Base-by-base conservation (phyloP, 2,888 invertebrate species). In the Aporophyla nigra region DNA sequence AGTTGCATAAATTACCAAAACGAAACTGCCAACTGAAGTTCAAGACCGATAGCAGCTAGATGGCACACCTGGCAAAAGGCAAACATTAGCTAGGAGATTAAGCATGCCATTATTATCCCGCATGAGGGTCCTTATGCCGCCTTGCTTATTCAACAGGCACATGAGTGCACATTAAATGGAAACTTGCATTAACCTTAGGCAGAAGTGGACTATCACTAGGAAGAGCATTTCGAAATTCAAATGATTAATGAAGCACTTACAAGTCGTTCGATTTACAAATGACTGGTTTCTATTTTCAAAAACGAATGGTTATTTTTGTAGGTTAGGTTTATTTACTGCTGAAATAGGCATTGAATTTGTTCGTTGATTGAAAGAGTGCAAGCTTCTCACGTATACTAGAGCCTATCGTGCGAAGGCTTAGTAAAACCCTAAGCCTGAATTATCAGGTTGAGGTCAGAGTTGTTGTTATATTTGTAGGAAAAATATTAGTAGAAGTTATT, bases 71-170 rank as follows among this genome's bases (percentile, higher is more conserved):
- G 71, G 43, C 43, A 61, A 76, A 49, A 71, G 62, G 76, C 76
- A 82, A 82, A 82, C 61, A 80, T 79, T 71, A 71, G 53, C 71
- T 53, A 16, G 33, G 67, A 59, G 74, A 84, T 84, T 80, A 84
- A 84, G 81, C 56, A 27, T 66, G 40, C 80, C 84, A 80, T 80
- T 84, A 82, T 69, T 75, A 82, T 71, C n/a, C 59, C 27, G n/a
- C 65, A 56, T 19, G 14, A 84, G 75, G 51, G 75, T 66, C 12
- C 81, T 71, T 12, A n/a, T 46, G 49, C 58, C 62, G 16, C 74
- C 49, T 78, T 63, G 80, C 80, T 49, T 27, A 84, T 80, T 84
- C 84, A 84, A 84, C 67, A 68, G 69, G 49, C 66, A n/a, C 65
- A 71, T 54, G 43, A 80, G 56, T 65, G 85, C 62, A 61, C 75